Evolutionary conservation across 2,113 vertebrate genomes (phyloP), one percentile per base, ranked within the genome.

Genomic region (Lates calcarifer): DNA sequence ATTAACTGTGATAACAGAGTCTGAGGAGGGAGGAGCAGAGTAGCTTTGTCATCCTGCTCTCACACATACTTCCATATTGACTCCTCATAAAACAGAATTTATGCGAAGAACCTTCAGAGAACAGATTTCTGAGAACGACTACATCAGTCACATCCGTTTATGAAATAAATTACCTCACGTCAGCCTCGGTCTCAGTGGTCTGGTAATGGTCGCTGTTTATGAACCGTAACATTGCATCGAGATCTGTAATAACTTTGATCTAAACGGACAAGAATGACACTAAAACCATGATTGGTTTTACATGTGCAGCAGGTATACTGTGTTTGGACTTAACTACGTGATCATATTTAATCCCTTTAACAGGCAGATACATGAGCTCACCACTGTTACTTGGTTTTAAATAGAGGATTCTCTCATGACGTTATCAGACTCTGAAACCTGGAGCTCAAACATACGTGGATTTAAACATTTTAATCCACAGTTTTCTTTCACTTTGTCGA

Each of bases 291-390:
- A 88, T 88, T 20, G 26, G 33, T 91, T 86, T 75, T 65, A 53
- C 55, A 69, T 75, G 71, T 83, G 83, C 58, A 47, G 51, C 79
- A 90, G 78, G 49, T 75, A 76, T 11, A 41, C 29, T n/a, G 31
- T 64, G 71, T 41, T 83, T n/a, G 57, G 2, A 62, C 37, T 22
- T 61, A 51, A 80, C 63, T 26, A 47, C n/a, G 76, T 58, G 66
- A 86, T 24, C 71, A 67, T 72, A 77, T 73, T 77, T 79, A 67
- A 90, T 88, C 78, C 77, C 2, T 80, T 28, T 47, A 64, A 26
- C 63, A 77, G 85, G 83, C 78, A 58, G 70, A 62, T 29, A 18
- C 26, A 83, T 91, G 85, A 93, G 77, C 63, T 92, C 84, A 91
- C 24, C 64, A 28, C 7, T 29, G 67, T 31, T 62, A 43, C 67